These are phyloP conservation scores for Eulimnadia texana DNA, from an alignment of 1,140 invertebrate species.

Conservation along the genomic window DNA sequence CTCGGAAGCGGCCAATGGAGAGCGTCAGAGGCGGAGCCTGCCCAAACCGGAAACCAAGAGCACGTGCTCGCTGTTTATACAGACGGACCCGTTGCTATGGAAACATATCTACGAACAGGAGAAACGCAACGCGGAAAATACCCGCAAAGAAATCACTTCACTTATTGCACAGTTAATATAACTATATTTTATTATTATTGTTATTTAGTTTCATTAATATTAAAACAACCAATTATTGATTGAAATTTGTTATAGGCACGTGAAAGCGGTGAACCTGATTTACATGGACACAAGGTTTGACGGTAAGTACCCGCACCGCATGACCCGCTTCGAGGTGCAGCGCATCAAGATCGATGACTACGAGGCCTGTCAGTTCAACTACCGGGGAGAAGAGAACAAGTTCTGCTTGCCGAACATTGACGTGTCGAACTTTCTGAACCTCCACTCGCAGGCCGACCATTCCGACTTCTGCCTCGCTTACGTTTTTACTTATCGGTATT, in stretches of 20 bases:
- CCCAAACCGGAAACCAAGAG: slow-evolving; percentile 48
- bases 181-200: too few species aligned
- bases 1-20: slow-evolving; percentile 19
- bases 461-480: slow-evolving; percentile 97
- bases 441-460: slow-evolving; percentile 92
- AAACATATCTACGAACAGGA: slow-evolving; percentile 57
- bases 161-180: slow-evolving; percentile 92
- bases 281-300: slow-evolving; percentile 90
- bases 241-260: too few species aligned
- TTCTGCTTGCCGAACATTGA: slow-evolving; percentile 97
- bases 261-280: slow-evolving; percentile 96
- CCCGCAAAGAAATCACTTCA: slow-evolving; percentile 89
- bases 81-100: slow-evolving; percentile 96
- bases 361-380: slow-evolving; percentile 49
- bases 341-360: slow-evolving; percentile 91
- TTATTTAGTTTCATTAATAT: too few species aligned
- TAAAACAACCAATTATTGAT: too few species aligned
- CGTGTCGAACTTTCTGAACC: slow-evolving; percentile 96
- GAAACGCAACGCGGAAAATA: slow-evolving; percentile 50
- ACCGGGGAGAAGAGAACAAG: slow-evolving; percentile 60
- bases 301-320: slow-evolving; percentile 61
- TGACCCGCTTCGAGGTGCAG: slow-evolving; percentile 96
- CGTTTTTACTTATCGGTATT: slow-evolving; percentile 88
- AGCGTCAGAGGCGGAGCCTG: not conserved
- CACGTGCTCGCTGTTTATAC: slow-evolving; percentile 88